phyloP scores from a whole-genome alignment of 2,888 invertebrate species.

The Thumatha senex region DNA sequence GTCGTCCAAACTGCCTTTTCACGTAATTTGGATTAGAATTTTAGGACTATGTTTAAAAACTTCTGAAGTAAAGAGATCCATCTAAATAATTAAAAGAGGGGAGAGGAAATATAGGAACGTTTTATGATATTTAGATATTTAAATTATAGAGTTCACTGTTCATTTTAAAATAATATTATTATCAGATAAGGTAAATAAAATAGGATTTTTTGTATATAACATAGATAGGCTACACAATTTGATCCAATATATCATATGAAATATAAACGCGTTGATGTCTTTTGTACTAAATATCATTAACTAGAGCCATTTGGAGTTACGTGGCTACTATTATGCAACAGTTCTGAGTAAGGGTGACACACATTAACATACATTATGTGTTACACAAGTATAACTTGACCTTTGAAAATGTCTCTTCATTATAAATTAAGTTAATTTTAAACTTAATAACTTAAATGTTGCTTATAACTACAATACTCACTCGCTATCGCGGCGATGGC shows the following conservation, averaged over 20 bases:
- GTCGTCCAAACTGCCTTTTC: no score
- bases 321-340: constrained; percentile 18
- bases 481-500: constrained; percentile 75
- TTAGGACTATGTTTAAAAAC: no score
- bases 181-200: no score
- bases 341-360: constrained; percentile 11
- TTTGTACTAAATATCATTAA: constrained; percentile 33
- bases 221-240: no score
- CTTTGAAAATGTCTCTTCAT: constrained; percentile 12
- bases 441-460: constrained; percentile 6
- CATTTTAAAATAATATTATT: no score
- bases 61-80: no score
- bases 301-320: constrained; percentile 1
- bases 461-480: constrained; percentile 52
- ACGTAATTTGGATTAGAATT: no score
- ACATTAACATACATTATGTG: constrained; percentile 6
- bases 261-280: constrained; percentile 52
- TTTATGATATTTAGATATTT: no score
- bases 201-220: no score
- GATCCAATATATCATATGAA: not conserved
- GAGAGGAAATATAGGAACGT: no score
- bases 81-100: no score
- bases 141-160: no score
- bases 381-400: constrained; percentile 1
- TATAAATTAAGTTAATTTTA: not conserved